phyloP scores from a whole-genome alignment of 2,113 vertebrate genomes.

The Pelecanoides urinatrix region DNA sequence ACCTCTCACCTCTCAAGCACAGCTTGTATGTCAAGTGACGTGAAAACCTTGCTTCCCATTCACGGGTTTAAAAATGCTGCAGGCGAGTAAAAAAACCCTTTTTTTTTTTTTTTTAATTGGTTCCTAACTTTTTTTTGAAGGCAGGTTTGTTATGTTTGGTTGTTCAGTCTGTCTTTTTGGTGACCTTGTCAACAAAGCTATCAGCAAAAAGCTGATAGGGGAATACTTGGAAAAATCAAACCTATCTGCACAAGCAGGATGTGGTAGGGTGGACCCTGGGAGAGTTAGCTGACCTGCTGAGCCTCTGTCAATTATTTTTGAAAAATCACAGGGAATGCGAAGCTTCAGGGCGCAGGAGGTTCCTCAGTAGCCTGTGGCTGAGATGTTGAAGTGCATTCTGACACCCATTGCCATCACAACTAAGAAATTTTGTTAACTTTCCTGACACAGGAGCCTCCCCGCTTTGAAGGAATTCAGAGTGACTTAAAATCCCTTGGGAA shows the following conservation, averaged over 20 bases:
- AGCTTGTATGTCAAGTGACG: background rate
- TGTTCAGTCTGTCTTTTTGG: background rate
- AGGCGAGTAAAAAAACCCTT: rapidly evolving
- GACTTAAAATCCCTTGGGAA: slow-evolving; percentile 31
- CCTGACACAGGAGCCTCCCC: background rate
- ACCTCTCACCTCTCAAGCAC: background rate
- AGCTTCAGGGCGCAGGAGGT: background rate
- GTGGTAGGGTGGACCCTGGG: background rate
- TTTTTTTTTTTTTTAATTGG: background rate
- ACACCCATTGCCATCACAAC: background rate
- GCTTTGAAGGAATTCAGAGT: background rate
- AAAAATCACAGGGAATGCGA: background rate
- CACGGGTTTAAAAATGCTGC: background rate
- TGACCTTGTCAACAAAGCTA: slow-evolving; percentile 44
- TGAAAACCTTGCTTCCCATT: background rate
- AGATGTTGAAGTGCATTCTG: background rate
- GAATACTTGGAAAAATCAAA: slow-evolving; percentile 43
- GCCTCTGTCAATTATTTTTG: slow-evolving; percentile 46
- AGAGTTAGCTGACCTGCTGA: slow-evolving; percentile 23
- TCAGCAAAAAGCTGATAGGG: slow-evolving; percentile 1
- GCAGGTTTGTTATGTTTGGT: background rate
- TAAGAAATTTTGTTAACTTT: slow-evolving; percentile 19
- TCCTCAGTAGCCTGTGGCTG: background rate
- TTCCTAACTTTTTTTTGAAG: background rate
- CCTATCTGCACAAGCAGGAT: background rate